These are phyloP conservation scores for Idaea biselata DNA, from an alignment of 2,888 invertebrate genomes.

Conservation along the genomic window DNA sequence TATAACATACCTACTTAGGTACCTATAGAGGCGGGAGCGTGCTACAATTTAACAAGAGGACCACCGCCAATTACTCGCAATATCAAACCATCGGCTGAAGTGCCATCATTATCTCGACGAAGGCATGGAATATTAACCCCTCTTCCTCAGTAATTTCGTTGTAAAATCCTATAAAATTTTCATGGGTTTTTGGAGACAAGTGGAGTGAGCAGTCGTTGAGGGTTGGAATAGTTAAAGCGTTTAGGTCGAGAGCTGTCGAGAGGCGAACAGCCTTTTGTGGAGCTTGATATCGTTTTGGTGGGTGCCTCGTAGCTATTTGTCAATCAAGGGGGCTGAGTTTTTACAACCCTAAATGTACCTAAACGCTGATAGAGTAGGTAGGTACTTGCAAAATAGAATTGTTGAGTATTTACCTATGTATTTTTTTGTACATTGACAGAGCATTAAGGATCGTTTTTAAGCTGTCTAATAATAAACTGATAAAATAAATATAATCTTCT, in stretches of 20 bases:
- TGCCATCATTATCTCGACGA: conserved; percentile 75
- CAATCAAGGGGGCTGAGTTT: conserved; percentile 68
- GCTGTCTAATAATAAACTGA: too few relatives aligned
- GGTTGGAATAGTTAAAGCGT: conserved; percentile 79
- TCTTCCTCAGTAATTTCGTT: conserved; percentile 50
- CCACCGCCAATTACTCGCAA: conserved; percentile 77
- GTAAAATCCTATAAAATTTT: conserved; percentile 64
- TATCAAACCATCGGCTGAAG: conserved; percentile 74
- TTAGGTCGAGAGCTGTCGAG: conserved; percentile 74
- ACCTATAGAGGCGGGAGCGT: conserved; percentile 64
- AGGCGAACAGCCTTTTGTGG: conserved; percentile 71
- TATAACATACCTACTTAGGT: conserved; percentile 20
- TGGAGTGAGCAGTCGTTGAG: conserved; percentile 78
- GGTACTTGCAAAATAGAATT: neutral
- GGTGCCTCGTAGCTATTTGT: conserved; percentile 70
- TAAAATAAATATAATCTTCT: too few relatives aligned
- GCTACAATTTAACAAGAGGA: conserved; percentile 76
- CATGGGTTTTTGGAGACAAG: conserved; percentile 78
- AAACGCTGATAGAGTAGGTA: conserved; percentile 18
- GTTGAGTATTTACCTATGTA: too few relatives aligned
- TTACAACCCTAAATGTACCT: conserved; percentile 55
- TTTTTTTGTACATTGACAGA: too few relatives aligned
- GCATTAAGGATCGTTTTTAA: too few relatives aligned
- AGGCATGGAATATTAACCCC: conserved; percentile 54
- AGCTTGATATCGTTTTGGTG: conserved; percentile 74